Evolutionary conservation across 1,140 invertebrate species (phyloP).

Genomic region (Lepidurus apus): DNA sequence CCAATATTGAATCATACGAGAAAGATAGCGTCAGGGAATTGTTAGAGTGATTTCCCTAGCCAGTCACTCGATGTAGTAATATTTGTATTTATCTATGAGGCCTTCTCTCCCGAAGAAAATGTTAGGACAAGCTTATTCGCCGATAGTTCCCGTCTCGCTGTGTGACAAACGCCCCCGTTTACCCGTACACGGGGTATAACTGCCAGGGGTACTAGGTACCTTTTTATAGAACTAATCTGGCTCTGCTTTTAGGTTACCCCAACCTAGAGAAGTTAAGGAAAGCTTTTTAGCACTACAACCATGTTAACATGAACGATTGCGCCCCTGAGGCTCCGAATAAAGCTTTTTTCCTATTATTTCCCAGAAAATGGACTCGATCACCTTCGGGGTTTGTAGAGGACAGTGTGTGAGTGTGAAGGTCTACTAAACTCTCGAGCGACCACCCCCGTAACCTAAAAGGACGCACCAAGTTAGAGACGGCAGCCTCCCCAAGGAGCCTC

Average conservation of each 20-base stretch:
- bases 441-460: neutral
- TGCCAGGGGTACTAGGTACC: no score
- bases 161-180: no score
- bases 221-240: no score
- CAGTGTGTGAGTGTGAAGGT: neutral
- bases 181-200: no score
- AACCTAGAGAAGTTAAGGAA: neutral
- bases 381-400: neutral
- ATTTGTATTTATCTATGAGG: neutral
- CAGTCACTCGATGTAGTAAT: neutral
- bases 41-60: constrained; percentile 6
- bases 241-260: neutral
- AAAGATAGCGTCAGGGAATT: neutral
- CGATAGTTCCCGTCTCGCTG: no score
- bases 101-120: neutral
- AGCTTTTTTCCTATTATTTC: neutral
- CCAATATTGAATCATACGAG: neutral
- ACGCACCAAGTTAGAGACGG: neutral
- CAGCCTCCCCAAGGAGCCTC: neutral
- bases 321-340: neutral
- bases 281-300: neutral
- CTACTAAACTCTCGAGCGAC: neutral
- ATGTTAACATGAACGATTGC: neutral
- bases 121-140: no score
- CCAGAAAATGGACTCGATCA: neutral